Evolutionary conservation across 1,140 invertebrate genomes (phyloP).

Genomic region (honey bee (Apis mellifera)): DNA sequence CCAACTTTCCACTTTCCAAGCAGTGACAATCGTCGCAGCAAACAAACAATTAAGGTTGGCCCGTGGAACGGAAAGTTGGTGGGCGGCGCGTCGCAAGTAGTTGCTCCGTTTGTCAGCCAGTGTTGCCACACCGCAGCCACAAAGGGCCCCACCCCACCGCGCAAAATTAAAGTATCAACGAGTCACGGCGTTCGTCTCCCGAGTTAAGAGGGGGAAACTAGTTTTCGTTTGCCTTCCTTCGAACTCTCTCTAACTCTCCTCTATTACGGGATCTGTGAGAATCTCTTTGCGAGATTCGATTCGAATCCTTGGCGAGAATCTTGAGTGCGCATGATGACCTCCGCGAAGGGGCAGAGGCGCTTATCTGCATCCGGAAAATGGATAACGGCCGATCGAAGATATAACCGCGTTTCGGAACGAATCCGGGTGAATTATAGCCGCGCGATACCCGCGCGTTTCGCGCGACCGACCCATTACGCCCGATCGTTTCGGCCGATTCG

Average conservation of each 20-base stretch:
- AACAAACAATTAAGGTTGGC: slow-evolving; percentile 76
- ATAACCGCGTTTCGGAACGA: slow-evolving; percentile 17
- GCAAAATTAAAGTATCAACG: slow-evolving; percentile 66
- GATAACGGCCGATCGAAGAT: slow-evolving; percentile 72
- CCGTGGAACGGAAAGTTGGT: slow-evolving; percentile 61
- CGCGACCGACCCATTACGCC: too few species aligned
- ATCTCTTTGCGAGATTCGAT: slow-evolving; percentile 68
- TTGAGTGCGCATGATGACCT: too few species aligned
- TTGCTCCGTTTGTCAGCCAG: slow-evolving; percentile 38
- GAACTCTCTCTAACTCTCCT: not conserved
- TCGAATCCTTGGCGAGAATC: not conserved
- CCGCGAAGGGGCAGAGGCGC: slow-evolving; percentile 30
- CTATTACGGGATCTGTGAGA: slow-evolving; percentile 49
- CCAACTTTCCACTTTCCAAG: slow-evolving; percentile 77
- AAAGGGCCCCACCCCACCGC: slow-evolving; percentile 5
- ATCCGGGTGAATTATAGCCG: not conserved
- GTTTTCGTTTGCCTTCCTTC: slow-evolving; percentile 32
- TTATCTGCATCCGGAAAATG: slow-evolving; percentile 73
- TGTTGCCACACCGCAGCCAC: slow-evolving; percentile 31
- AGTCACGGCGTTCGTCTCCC: slow-evolving; percentile 42
- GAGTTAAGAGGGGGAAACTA: slow-evolving; percentile 48
- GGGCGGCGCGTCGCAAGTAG: slow-evolving; percentile 20
- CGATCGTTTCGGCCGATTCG: not conserved
- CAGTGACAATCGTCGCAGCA: slow-evolving; percentile 73
- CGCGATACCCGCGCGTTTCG: too few species aligned